A percentile compares a stretch with the other conserved stretches of the same genome.
These are phyloP conservation scores for Goniozus legneri DNA, from an alignment of 1,140 invertebrate species.

Conservation along the genomic window DNA sequence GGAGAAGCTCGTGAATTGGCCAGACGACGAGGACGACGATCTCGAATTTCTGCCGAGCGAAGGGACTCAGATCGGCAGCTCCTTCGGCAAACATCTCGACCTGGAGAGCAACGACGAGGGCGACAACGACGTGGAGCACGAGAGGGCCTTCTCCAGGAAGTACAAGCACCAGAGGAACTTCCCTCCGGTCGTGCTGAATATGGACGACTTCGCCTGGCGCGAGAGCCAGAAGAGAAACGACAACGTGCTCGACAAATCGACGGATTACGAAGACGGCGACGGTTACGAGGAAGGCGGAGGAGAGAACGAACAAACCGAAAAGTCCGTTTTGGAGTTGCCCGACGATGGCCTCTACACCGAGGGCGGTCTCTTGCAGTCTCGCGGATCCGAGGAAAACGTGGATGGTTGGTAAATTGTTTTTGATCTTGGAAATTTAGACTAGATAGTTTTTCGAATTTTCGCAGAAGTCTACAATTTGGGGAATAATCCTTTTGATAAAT, in stretches of 20 bases:
- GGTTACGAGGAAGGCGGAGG: constrained; percentile 44
- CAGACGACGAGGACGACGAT: constrained; percentile 1
- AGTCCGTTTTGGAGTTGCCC: neutral
- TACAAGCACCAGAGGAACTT: constrained; percentile 30
- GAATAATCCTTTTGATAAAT: constrained; percentile 10
- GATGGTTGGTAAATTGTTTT: neutral
- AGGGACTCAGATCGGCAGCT: neutral
- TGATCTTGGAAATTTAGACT: neutral
- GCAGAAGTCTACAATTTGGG: too few relatives aligned
- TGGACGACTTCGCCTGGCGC: neutral
- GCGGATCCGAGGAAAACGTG: neutral
- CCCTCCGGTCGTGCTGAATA: neutral
- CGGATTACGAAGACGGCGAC: constrained; percentile 56
- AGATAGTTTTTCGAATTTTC: too few relatives aligned
- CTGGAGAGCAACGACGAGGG: neutral
- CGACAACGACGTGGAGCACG: constrained; percentile 37
- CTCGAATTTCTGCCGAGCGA: constrained; percentile 26
- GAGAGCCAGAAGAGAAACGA: constrained; percentile 11
- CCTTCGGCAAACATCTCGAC: neutral
- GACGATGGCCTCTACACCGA: constrained; percentile 58
- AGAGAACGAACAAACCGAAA: constrained; percentile 19
- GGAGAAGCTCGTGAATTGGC: constrained; percentile 3
- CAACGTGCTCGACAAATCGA: too few relatives aligned
- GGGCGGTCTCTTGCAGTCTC: constrained; percentile 59
- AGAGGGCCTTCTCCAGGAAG: constrained; percentile 31